Conservation (phyloP, 2,888 invertebrate genomes). For the Cepaea hortensis region DNA sequence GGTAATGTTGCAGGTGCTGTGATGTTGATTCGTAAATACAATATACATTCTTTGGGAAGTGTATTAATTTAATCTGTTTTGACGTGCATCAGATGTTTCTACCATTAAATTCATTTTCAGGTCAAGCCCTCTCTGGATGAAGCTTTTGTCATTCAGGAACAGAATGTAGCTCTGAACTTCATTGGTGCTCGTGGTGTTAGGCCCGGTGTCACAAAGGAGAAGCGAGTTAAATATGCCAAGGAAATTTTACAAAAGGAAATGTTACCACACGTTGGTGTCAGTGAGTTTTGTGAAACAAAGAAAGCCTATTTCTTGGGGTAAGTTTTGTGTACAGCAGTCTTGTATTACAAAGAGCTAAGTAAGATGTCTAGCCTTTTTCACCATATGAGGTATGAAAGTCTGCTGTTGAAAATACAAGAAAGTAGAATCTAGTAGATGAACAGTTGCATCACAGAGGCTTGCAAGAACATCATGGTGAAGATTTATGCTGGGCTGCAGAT, state of each 20-base stretch:
- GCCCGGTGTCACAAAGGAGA: constrained; percentile 98
- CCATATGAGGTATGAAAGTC: too few relatives aligned
- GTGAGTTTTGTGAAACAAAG: constrained; percentile 99
- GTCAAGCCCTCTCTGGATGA: constrained; percentile 98
- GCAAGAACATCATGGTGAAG: too few relatives aligned
- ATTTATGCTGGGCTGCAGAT: too few relatives aligned
- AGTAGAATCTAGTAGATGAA: too few relatives aligned
- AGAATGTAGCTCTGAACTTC: constrained; percentile 98
- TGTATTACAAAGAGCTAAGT: too few relatives aligned
- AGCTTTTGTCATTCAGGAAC: constrained; percentile 99
- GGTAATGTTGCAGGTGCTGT: too few relatives aligned
- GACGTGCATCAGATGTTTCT: neutral
- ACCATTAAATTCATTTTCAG: constrained; percentile 59
- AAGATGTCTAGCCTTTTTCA: too few relatives aligned
- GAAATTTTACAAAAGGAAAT: constrained; percentile 99
- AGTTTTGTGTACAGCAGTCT: constrained; percentile 36
- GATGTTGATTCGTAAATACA: too few relatives aligned
- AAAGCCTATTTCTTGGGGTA: constrained; percentile 97
- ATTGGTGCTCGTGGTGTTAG: constrained; percentile 97
- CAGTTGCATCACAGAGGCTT: too few relatives aligned
- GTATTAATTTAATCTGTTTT: too few relatives aligned
- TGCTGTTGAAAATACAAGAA: too few relatives aligned
- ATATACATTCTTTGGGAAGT: too few relatives aligned
- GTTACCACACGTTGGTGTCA: constrained; percentile 99
- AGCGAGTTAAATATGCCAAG: constrained; percentile 98